phyloP scores from a whole-genome alignment of 2,797 vertebrate genomes.

The Florisuga fusca region DNA sequence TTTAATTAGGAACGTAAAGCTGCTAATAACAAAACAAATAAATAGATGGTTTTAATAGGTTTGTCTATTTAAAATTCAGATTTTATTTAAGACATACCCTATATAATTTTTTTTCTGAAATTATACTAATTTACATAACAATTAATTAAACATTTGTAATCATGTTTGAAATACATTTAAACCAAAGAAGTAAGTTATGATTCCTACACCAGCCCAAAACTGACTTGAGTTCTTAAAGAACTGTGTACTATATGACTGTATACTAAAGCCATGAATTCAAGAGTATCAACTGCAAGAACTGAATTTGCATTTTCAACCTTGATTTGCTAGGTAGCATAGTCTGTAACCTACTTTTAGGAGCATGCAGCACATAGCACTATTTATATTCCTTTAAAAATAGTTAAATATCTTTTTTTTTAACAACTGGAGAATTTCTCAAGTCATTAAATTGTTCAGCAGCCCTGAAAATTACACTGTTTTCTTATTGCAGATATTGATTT shows the following conservation, averaged over 20 bases:
- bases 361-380: neutral
- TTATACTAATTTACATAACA: neutral
- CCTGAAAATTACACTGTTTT: conserved; percentile 16
- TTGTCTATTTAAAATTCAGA: neutral
- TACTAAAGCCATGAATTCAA: neutral
- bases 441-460: conserved; percentile 1
- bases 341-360: neutral
- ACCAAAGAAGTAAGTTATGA: neutral
- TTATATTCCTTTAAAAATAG: neutral
- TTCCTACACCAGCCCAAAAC: neutral
- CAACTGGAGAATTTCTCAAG: neutral
- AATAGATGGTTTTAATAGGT: neutral
- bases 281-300: neutral
- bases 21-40: neutral
- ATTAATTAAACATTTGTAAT: neutral
- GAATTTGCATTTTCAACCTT: neutral
- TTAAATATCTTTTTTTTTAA: neutral
- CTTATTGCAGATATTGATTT: conserved; percentile 39
- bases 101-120: neutral
- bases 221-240: neutral
- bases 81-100: neutral
- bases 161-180: neutral
- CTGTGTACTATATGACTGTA: neutral
- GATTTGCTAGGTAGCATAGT: neutral
- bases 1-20: neutral